These are phyloP conservation scores for Geotrypetes seraphini DNA, from an alignment of 2,797 vertebrate species.

Conservation along the genomic window DNA sequence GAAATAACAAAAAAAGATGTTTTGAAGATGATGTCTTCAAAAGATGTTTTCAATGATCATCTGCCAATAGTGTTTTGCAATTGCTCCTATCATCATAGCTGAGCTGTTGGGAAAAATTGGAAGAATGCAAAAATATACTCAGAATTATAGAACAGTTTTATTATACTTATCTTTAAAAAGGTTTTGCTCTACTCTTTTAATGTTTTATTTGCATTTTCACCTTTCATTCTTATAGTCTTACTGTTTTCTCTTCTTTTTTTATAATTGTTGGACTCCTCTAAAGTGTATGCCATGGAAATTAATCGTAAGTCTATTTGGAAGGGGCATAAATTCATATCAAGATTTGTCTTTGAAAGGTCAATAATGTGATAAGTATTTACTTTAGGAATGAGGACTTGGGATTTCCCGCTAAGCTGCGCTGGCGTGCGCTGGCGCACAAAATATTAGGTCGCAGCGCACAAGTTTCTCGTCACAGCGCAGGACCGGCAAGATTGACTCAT, in stretches of 20 bases:
- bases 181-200: not conserved
- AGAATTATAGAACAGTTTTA: conserved; percentile 15
- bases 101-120: conserved; percentile 5
- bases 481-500: too few relatives aligned
- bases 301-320: conserved; percentile 78
- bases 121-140: conserved; percentile 15
- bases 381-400: too few relatives aligned
- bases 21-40: too few relatives aligned
- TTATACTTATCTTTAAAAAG: not conserved
- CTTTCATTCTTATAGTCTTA: conserved; percentile 8
- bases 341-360: too few relatives aligned
- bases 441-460: too few relatives aligned
- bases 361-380: too few relatives aligned
- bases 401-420: too few relatives aligned
- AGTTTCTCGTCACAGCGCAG: too few relatives aligned
- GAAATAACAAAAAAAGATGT: too few relatives aligned
- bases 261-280: conserved; percentile 20
- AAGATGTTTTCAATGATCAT: too few relatives aligned
- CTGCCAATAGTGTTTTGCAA: conserved; percentile 33
- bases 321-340: too few relatives aligned
- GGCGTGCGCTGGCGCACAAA: too few relatives aligned
- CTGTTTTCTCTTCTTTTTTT: conserved; percentile 12
- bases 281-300: conserved; percentile 99
- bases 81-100: conserved; percentile 11
- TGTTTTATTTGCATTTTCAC: conserved; percentile 13